Conservation (phyloP, 2,797 vertebrate genomes). For the Gymnoscopelus braueri region DNA sequence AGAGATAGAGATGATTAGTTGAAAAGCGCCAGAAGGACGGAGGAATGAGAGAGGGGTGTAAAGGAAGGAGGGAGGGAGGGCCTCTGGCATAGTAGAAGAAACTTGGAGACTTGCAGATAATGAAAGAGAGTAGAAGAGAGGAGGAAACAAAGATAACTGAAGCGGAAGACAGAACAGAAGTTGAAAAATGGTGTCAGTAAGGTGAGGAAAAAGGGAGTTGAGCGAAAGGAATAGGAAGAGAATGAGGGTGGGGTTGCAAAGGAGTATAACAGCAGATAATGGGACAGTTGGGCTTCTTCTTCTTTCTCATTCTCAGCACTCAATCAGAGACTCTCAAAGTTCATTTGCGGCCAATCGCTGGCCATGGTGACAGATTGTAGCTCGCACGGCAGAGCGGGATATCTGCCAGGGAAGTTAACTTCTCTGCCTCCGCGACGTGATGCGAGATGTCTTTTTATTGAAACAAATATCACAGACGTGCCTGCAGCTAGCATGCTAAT, state of each 20-base stretch:
- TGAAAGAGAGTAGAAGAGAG: too few relatives aligned
- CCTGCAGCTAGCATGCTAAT: conserved; percentile 29
- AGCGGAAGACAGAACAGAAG: too few relatives aligned
- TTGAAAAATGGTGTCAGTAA: too few relatives aligned
- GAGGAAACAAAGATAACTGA: too few relatives aligned
- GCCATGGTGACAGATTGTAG: conserved; percentile 27
- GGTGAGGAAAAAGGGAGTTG: neutral
- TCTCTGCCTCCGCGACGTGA: neutral
- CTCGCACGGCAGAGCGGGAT: conserved; percentile 1
- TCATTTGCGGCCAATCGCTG: conserved; percentile 66
- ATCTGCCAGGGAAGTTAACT: conserved; percentile 8
- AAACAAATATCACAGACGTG: conserved; percentile 14
- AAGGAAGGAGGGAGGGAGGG: neutral
- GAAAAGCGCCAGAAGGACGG: too few relatives aligned
- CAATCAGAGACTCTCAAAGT: conserved; percentile 59
- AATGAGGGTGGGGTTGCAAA: neutral
- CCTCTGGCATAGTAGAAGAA: too few relatives aligned
- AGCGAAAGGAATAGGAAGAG: neutral
- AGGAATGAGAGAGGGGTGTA: neutral
- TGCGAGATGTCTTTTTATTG: conserved; percentile 3
- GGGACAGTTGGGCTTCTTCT: neutral
- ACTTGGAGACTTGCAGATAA: too few relatives aligned
- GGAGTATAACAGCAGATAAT: neutral
- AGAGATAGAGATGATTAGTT: neutral
- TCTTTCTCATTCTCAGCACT: conserved; percentile 41